Evolutionary conservation across 2,888 invertebrate genomes (phyloP), one percentile per base, ranked within the genome.

Genomic region (Eilema sororculum): DNA sequence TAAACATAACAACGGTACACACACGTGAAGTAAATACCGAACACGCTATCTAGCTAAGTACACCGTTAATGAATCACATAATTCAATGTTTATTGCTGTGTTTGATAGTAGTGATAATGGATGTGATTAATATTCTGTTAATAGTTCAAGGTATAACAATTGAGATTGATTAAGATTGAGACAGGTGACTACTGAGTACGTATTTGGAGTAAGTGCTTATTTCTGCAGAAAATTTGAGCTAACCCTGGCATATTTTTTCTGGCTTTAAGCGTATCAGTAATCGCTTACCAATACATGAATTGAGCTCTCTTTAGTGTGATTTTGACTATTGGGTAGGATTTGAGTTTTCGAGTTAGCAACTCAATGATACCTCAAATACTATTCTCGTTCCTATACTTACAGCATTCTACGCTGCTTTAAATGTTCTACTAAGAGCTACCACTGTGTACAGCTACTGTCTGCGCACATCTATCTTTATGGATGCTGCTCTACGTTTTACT

Each of bases 1-100:
- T 88, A 88, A 86, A 85, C 86, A 84, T 78, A 83, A 83, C 28
- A 68, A 57, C 65, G 59, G 62, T 68, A 33, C 69, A 75, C 72
- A 72, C 75, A 84, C 90, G 89, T 89, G 90, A 88, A 83, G 68
- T 74, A 84, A 85, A 86, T 89, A 72, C 78, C 74, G 82, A 88
- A 78, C 9, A 63, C 30, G 24, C 61, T 56, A 60, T 62, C 25
- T 60, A 65, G 30, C 24, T 46, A 61, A 59, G 61, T 60, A 67
- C 52, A 24, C 8, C 24, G 28, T 67, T 63, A 69, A 64, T 64
- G n/a, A 41, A 62, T 65, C 25, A 65, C 37, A 46, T 68, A 68
- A 72, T 69, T 70, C 65, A 74, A 65, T 69, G 33, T 72, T 65
- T 68, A 72, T 65, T 57, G 62, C 16, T n/a, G 16, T 58, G n/a